phyloP scores from a whole-genome alignment of 2,113 vertebrate genomes.

The Smithornis capensis region DNA sequence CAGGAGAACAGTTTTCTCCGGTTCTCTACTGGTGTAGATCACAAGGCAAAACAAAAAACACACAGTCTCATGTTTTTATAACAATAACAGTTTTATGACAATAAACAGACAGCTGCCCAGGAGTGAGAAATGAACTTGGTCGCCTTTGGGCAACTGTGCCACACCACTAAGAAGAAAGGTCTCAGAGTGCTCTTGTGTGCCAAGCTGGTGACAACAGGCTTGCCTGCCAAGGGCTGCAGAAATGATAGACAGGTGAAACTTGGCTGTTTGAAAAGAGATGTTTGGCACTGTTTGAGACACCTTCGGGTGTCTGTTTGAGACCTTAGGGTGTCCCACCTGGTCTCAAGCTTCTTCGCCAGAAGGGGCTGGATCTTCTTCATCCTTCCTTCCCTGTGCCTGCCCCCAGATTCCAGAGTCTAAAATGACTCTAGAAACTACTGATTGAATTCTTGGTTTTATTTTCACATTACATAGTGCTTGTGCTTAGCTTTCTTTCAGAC shows the following conservation, averaged over 20 bases:
- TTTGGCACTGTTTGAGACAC: neutral
- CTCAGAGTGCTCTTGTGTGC: neutral
- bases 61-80: neutral
- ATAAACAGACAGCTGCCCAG: fast-evolving
- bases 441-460: neutral
- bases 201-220: fast-evolving
- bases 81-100: neutral
- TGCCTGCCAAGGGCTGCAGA: neutral
- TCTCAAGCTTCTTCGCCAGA: neutral
- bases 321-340: neutral
- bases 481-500: neutral
- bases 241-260: neutral
- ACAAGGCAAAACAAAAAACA: neutral
- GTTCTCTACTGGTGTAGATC: neutral
- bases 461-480: neutral
- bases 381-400: neutral
- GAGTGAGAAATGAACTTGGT: neutral
- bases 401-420: neutral
- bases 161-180: neutral
- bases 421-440: neutral
- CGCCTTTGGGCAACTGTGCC: neutral
- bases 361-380: neutral
- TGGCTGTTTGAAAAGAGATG: neutral
- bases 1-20: neutral
- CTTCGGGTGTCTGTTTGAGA: too few relatives aligned